Evolutionary conservation across 2,113 vertebrate genomes (phyloP).

Genomic region (Forbesichthys agassizii): DNA sequence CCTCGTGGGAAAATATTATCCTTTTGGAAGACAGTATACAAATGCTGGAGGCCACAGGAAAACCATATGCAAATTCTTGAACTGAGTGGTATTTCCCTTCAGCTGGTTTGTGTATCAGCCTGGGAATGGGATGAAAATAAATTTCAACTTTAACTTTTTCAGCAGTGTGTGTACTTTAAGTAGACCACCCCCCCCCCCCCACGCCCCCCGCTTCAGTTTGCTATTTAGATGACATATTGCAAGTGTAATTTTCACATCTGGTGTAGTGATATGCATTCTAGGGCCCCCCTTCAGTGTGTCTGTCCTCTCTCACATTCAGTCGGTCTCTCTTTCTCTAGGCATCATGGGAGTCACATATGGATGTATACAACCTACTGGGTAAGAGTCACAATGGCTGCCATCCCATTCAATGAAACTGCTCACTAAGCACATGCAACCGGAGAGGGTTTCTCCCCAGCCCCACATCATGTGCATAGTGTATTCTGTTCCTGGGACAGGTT

Average conservation of each 20-base stretch:
- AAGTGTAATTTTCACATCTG: slow-evolving; percentile 69
- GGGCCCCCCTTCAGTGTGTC: not conserved
- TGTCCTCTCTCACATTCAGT: slow-evolving; percentile 18
- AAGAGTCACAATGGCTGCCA: too few species aligned
- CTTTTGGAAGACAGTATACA: slow-evolving; percentile 31
- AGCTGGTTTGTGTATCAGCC: slow-evolving; percentile 39
- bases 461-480: too few species aligned
- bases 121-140: slow-evolving; percentile 48
- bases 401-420: too few species aligned
- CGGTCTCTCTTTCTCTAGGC: slow-evolving; percentile 17
- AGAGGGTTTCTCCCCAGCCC: too few species aligned
- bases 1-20: not conserved
- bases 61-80: slow-evolving; percentile 44
- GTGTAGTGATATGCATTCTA: slow-evolving; percentile 41
- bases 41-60: slow-evolving; percentile 10
- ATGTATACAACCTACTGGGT: too few species aligned
- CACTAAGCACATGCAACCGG: too few species aligned
- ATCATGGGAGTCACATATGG: not conserved
- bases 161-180: slow-evolving; percentile 36
- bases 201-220: slow-evolving; percentile 51
- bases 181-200: slow-evolving; percentile 52
- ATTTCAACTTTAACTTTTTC: slow-evolving; percentile 47
- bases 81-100: slow-evolving; percentile 50
- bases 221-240: slow-evolving; percentile 69
- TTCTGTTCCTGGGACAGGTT: too few species aligned